A percentile compares a stretch with the other conserved stretches of the same genome.
These are phyloP conservation scores for Leptopterna dolabrata DNA, from an alignment of 2,888 invertebrate species.

Conservation along the genomic window DNA sequence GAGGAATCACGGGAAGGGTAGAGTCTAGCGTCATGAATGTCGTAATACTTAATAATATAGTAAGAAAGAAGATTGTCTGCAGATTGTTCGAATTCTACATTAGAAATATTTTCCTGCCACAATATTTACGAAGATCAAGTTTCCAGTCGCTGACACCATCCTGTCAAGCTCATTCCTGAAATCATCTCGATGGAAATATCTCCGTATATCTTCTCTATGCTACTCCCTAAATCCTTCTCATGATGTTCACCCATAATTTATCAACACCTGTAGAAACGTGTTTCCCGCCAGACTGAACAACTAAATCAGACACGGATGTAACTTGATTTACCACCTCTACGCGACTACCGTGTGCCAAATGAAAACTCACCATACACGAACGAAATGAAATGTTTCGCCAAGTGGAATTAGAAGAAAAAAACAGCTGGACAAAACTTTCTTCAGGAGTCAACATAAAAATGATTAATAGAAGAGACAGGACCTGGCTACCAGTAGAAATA, in stretches of 20 bases:
- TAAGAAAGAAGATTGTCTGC: too few relatives aligned
- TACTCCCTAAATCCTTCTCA: neutral
- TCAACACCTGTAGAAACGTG: neutral
- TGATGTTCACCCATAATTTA: neutral
- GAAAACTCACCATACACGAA: neutral
- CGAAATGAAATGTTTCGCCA: conserved; percentile 22
- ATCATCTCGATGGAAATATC: neutral
- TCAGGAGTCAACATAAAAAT: conserved; percentile 18
- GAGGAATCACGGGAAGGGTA: too few relatives aligned
- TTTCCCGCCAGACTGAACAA: neutral
- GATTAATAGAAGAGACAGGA: conserved; percentile 19
- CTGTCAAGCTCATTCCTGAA: neutral
- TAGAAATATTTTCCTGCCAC: neutral
- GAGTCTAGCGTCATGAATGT: too few relatives aligned
- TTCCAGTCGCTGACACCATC: neutral
- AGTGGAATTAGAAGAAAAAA: conserved; percentile 14
- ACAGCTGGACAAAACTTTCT: conserved; percentile 4
- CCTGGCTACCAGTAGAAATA: conserved; percentile 34
- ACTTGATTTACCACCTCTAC: conserved; percentile 9
- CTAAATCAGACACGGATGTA: neutral
- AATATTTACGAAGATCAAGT: neutral
- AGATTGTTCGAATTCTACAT: too few relatives aligned
- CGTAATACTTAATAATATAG: too few relatives aligned
- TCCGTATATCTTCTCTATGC: too few relatives aligned
- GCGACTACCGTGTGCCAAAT: conserved; percentile 33